phyloP scores from a whole-genome alignment of 2,113 vertebrate genomes.

The Aviceda subcristata region DNA sequence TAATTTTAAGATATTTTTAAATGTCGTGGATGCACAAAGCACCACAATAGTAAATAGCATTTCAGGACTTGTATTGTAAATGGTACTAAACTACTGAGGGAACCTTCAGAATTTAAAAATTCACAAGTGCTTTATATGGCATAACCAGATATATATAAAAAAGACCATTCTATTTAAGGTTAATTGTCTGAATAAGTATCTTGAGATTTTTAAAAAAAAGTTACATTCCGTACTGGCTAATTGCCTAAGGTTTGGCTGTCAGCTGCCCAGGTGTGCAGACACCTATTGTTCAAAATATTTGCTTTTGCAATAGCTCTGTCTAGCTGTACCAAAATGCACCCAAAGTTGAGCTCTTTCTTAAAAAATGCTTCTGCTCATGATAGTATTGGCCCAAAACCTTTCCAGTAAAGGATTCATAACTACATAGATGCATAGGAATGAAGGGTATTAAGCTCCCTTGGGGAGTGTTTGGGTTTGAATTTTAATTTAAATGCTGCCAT shows the following conservation, averaged over 20 bases:
- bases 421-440: neutral
- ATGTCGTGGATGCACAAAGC: neutral
- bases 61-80: neutral
- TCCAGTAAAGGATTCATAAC: neutral
- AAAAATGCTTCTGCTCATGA: neutral
- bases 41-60: neutral
- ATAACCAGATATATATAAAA: neutral
- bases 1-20: neutral
- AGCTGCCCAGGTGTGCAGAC: neutral
- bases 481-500: neutral
- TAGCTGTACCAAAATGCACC: neutral
- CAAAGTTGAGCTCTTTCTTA: neutral
- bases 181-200: neutral
- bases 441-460: neutral
- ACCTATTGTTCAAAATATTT: neutral
- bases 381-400: neutral
- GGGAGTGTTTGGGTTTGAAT: neutral
- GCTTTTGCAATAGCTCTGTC: neutral
- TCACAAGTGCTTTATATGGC: neutral
- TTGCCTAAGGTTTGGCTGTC: neutral
- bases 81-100: neutral
- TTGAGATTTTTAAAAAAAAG: neutral
- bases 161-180: neutral
- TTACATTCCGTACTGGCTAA: neutral
- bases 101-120: neutral